Evolutionary conservation across 2,113 vertebrate species (phyloP).

Genomic region (Poeciliopsis turrubarensis): DNA sequence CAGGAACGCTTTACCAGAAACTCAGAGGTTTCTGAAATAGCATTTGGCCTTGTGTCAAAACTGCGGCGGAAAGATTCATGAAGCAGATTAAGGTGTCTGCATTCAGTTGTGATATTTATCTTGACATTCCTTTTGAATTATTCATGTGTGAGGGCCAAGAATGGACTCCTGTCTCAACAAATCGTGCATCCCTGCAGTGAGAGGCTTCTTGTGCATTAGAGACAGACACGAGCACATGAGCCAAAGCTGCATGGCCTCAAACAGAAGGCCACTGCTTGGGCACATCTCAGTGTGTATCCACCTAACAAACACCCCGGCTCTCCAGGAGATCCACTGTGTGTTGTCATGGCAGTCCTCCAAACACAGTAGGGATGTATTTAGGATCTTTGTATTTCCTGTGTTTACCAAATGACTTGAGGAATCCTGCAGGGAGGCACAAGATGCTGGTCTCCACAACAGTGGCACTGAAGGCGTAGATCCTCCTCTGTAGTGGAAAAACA

Average conservation of each 20-base stretch:
- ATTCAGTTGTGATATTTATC: slow-evolving; percentile 56
- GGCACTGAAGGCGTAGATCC: slow-evolving; percentile 32
- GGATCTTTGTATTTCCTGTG: slow-evolving; percentile 70
- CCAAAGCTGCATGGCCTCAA: slow-evolving; percentile 33
- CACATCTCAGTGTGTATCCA: slow-evolving; percentile 73
- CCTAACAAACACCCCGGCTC: slow-evolving; percentile 62
- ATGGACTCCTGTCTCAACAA: slow-evolving; percentile 39
- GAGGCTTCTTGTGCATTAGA: slow-evolving; percentile 43
- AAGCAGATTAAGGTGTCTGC: slow-evolving; percentile 63
- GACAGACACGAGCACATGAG: slow-evolving; percentile 38
- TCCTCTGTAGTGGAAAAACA: slow-evolving; percentile 22
- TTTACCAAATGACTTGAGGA: slow-evolving; percentile 69
- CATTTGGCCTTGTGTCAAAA: slow-evolving; percentile 45
- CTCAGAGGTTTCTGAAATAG: slow-evolving; percentile 15
- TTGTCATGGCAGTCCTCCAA: slow-evolving; percentile 78
- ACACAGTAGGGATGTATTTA: slow-evolving; percentile 77
- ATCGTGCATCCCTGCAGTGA: slow-evolving; percentile 36
- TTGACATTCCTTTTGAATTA: slow-evolving; percentile 58
- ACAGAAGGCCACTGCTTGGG: slow-evolving; percentile 61
- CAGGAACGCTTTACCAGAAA: slow-evolving; percentile 45
- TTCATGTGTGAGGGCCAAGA: slow-evolving; percentile 35
- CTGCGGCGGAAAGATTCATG: slow-evolving; percentile 43
- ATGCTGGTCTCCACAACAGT: slow-evolving; percentile 57
- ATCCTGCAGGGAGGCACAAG: slow-evolving; percentile 58
- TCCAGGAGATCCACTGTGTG: slow-evolving; percentile 66